These are phyloP conservation scores for Chlorops oryzae DNA, from an alignment of 1,140 invertebrate genomes.

Conservation along the genomic window DNA sequence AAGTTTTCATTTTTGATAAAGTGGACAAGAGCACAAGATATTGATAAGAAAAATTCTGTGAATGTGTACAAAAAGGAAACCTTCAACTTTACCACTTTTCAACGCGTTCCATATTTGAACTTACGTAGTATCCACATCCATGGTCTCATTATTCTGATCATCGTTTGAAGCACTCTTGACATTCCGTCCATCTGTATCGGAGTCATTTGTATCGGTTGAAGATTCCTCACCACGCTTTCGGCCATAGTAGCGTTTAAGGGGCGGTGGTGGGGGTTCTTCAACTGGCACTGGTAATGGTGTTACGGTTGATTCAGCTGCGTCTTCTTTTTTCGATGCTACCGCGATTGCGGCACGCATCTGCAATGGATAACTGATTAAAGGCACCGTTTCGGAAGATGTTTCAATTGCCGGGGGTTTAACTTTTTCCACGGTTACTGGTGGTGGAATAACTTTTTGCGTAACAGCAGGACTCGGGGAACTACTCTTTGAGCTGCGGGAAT, in stretches of 20 bases:
- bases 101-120: constrained; percentile 23
- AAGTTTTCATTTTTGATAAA: too few species aligned
- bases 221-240: constrained; percentile 55
- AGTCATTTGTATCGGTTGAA: constrained; percentile 28
- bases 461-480: too few species aligned
- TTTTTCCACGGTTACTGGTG: constrained; percentile 4
- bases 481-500: too few species aligned
- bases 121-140: constrained; percentile 46
- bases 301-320: neutral
- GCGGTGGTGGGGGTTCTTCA: constrained; percentile 40
- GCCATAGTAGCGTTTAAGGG: constrained; percentile 59
- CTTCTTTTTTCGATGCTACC: constrained; percentile 3
- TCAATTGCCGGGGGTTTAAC: constrained; percentile 22
- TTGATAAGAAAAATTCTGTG: too few species aligned
- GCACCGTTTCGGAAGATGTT: constrained; percentile 26
- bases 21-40: too few species aligned
- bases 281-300: constrained; percentile 13
- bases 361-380: constrained; percentile 33
- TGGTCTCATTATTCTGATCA: constrained; percentile 25
- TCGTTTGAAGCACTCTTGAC: constrained; percentile 46
- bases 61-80: neutral
- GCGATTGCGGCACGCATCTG: constrained; percentile 20
- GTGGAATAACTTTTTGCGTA: too few species aligned
- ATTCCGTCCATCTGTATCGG: constrained; percentile 18
- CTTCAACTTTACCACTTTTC: constrained; percentile 44